Evolutionary conservation across 1,140 invertebrate species (phyloP).

Genomic region (Plectus sambesii): DNA sequence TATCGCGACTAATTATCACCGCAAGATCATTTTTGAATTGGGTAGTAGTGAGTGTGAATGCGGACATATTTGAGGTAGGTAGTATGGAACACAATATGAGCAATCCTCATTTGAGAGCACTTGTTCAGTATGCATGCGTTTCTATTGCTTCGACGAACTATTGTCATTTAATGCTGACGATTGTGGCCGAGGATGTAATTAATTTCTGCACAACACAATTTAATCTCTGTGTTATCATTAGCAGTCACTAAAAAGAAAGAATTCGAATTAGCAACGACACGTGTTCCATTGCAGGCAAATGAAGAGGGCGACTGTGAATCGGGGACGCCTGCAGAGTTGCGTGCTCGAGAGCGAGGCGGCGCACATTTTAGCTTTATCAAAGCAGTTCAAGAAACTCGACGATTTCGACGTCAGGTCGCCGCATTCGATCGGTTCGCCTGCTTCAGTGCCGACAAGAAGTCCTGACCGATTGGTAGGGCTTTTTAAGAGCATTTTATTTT

Average conservation of each 20-base stretch:
- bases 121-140: too few relatives aligned
- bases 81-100: too few relatives aligned
- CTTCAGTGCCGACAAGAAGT: conserved; percentile 27
- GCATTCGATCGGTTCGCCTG: conserved; percentile 23
- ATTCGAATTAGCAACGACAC: background rate
- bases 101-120: too few relatives aligned
- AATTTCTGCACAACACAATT: background rate
- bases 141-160: too few relatives aligned
- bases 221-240: conserved; percentile 2
- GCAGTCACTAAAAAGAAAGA: background rate
- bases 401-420: conserved; percentile 6
- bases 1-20: too few relatives aligned
- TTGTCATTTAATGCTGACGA: too few relatives aligned
- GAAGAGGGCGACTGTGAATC: conserved; percentile 37
- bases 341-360: conserved; percentile 31
- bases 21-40: too few relatives aligned
- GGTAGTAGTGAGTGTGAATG: too few relatives aligned
- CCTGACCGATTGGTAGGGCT: too few relatives aligned
- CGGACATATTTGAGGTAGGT: too few relatives aligned
- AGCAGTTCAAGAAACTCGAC: conserved; percentile 4
- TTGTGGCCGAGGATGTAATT: too few relatives aligned
- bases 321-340: conserved; percentile 39
- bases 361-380: conserved; percentile 2
- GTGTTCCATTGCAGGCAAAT: conserved; percentile 29
- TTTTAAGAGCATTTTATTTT: too few relatives aligned